phyloP scores from a whole-genome alignment of 2,888 invertebrate species.

The Orchesellides sinensis region DNA sequence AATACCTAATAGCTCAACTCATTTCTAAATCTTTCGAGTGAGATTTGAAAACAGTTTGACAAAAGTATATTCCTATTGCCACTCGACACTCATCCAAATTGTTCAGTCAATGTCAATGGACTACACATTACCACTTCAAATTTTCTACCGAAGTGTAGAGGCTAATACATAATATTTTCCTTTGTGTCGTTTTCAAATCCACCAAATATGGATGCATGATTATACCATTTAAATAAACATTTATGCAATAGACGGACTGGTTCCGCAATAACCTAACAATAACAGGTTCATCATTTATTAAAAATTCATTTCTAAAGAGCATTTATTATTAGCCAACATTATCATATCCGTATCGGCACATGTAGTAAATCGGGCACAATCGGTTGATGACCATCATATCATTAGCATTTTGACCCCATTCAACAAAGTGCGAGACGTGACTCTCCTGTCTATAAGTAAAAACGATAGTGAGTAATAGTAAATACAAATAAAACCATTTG shows the following conservation, averaged over 20 bases:
- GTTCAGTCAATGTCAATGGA: background rate
- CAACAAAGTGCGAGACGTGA: too few relatives aligned
- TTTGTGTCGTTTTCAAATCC: background rate
- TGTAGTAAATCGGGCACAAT: constrained; percentile 5
- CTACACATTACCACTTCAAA: background rate
- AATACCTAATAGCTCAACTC: constrained; percentile 4
- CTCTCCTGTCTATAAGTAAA: too few relatives aligned
- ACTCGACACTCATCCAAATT: background rate
- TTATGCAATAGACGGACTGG: background rate
- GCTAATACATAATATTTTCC: background rate
- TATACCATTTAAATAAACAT: background rate
- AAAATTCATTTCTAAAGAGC: background rate
- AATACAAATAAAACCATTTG: background rate
- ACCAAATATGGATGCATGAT: background rate
- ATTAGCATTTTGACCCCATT: constrained; percentile 61
- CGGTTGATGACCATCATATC: constrained; percentile 35
- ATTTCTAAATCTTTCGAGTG: background rate
- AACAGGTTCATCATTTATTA: background rate
- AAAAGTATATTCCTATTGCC: background rate
- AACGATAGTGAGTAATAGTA: too few relatives aligned
- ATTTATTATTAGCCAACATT: background rate
- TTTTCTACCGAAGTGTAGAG: background rate
- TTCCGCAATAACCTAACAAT: too few relatives aligned
- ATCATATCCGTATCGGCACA: constrained; percentile 1
- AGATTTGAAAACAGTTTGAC: background rate